These are phyloP conservation scores for Sinocyclocheilus rhinocerous DNA, from an alignment of 2,113 vertebrate genomes.

Conservation along the genomic window DNA sequence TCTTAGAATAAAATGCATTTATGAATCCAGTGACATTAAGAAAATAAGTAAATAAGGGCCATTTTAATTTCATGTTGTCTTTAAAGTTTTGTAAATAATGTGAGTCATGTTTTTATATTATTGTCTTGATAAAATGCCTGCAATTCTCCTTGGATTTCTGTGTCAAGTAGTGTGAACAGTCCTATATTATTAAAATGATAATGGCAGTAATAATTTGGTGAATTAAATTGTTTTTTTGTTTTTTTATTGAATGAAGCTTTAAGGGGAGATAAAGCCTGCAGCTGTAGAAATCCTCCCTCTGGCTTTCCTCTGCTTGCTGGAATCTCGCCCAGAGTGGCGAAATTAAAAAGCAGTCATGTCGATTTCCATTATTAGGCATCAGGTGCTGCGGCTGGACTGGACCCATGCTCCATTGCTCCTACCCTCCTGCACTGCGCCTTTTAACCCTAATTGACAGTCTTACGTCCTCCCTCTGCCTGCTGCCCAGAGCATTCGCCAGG, in stretches of 20 bases:
- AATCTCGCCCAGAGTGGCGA: conserved; percentile 54
- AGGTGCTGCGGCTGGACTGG: conserved; percentile 63
- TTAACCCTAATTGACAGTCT: conserved; percentile 74
- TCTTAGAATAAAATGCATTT: too few species aligned
- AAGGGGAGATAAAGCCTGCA: conserved; percentile 3
- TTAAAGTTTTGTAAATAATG: too few species aligned
- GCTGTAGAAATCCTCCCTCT: conserved; percentile 6
- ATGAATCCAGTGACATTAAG: too few species aligned
- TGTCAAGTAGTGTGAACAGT: not conserved
- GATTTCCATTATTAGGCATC: conserved; percentile 72
- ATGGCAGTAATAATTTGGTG: conserved; percentile 7
- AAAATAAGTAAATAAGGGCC: too few species aligned
- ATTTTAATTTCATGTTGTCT: too few species aligned
- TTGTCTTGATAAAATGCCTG: too few species aligned
- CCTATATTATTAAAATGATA: conserved; percentile 14
- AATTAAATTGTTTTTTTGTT: not conserved
- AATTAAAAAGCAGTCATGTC: conserved; percentile 71
- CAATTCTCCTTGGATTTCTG: too few species aligned
- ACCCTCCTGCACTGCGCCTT: conserved; percentile 62
- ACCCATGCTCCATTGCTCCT: conserved; percentile 62
- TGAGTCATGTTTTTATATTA: too few species aligned
- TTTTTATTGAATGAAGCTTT: not conserved
- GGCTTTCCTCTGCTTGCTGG: conserved; percentile 48
- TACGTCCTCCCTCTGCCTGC: conserved; percentile 60
- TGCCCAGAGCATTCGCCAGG: conserved; percentile 42